Conservation (phyloP, 2,113 vertebrate species). For the Nyctibius bracteatus region DNA sequence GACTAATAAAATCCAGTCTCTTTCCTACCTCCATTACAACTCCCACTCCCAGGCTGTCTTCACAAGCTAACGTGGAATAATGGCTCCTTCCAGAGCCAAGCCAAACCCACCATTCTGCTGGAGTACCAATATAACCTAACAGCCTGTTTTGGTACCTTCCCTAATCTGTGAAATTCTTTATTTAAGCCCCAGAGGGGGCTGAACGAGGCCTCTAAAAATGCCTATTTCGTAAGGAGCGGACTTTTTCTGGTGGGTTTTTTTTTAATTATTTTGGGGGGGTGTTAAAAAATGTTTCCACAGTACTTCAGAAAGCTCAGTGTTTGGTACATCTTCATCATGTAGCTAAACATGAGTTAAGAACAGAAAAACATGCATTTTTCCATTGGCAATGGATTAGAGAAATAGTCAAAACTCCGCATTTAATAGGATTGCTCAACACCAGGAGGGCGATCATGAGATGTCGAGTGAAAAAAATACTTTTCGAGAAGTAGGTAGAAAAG, state of each 20-base stretch:
- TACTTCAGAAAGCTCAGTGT: not conserved
- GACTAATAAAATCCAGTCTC: slow-evolving; percentile 67
- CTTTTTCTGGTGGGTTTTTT: not conserved
- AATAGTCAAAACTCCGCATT: not conserved
- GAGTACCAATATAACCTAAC: not conserved
- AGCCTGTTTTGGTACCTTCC: not conserved
- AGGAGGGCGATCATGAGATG: not conserved
- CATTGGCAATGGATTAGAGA: not conserved
- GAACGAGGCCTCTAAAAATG: not conserved
- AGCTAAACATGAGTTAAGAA: not conserved
- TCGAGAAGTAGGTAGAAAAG: slow-evolving; percentile 50
- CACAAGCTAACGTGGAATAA: not conserved
- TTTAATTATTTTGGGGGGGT: not conserved
- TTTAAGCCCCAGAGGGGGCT: not conserved
- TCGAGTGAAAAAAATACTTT: not conserved
- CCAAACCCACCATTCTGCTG: not conserved
- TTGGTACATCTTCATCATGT: not conserved
- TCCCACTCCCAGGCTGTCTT: slow-evolving; percentile 26
- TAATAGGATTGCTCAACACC: not conserved
- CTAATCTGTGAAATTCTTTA: not conserved
- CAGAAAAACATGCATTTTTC: not conserved
- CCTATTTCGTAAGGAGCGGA: not conserved
- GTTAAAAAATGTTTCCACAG: not conserved
- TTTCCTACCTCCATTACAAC: slow-evolving; percentile 26
- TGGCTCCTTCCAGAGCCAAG: slow-evolving; percentile 1